Base-by-base conservation (phyloP, 2,113 vertebrate species). In the Pteropus alecto region DNA sequence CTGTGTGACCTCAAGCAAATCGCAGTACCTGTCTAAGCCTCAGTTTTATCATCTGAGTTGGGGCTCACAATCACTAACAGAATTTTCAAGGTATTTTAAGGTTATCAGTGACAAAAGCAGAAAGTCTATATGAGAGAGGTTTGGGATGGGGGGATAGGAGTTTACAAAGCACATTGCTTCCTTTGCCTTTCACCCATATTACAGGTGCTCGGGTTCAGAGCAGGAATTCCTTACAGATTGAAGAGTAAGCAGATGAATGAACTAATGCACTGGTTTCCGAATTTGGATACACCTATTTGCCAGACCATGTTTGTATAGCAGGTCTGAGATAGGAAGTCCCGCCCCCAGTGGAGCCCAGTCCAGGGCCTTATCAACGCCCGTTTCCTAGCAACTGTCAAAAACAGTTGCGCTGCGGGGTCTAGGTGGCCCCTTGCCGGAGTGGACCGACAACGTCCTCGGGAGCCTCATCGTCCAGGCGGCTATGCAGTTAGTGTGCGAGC, bases 331-430 rank as follows among this genome's bases (percentile, higher is more conserved):
- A 24, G 41, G 82, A n/a, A 89, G 67, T 24, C 60, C 73, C 79
- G 38, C 63, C 76, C 35, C 74, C 19, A 22, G 14, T 3, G 38
- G 26, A 60, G 33, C 38, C 63, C 65, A 41, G 61, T 30, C 81
- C n/a, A 11, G 1, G 6, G 33, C 35, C 14, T 0, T 4, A 7
- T 41, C 30, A 76, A 0, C 10, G 60, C 11, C 51, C 1, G 60
- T 96, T 41, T 97, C 96, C 90, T 93, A 94, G 97, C 96, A 95
- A 96, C 97, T 0, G 63, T 7, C 30, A 70, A 87, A 90, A 85
- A 48, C 3, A 61, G 10, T 8, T 28, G 33, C 16, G 15, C 4
- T 5, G 51, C 51, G 4, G 51, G 51, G 51, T 51, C 51, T 51
- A 51, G 51, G 51, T 51, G 51, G 51, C 51, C 15, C 51, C 51